Conservation (phyloP, 1,140 invertebrate genomes). For the Drosophila lowei region DNA sequence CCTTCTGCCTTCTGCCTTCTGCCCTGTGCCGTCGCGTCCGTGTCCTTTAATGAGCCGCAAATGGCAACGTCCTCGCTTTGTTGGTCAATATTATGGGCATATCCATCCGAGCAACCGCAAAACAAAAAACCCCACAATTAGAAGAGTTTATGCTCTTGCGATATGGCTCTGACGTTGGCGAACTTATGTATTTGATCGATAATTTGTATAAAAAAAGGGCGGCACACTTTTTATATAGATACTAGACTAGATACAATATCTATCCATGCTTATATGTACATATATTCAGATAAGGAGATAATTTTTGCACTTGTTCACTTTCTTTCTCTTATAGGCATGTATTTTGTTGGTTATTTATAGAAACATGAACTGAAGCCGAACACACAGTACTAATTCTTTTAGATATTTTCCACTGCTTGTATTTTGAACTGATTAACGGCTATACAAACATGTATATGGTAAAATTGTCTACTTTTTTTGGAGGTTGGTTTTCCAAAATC, state of each 20-base stretch:
- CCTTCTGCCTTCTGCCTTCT: background rate
- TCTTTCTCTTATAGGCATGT: conserved; percentile 9
- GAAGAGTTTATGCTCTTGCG: conserved; percentile 13
- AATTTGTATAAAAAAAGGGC: conserved; percentile 58
- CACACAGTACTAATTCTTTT: conserved; percentile 8
- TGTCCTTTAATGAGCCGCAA: conserved; percentile 9
- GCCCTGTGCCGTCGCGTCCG: background rate
- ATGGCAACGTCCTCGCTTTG: conserved; percentile 13
- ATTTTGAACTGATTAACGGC: background rate
- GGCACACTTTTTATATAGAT: conserved; percentile 14
- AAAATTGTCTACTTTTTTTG: conserved; percentile 16
- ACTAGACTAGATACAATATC: no score
- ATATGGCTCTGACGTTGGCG: conserved; percentile 3
- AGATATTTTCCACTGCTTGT: conserved; percentile 12
- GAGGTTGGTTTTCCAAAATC: conserved; percentile 16
- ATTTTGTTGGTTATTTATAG: conserved; percentile 40
- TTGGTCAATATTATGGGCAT: conserved; percentile 16
- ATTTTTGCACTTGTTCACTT: conserved; percentile 59
- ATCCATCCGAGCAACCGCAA: conserved; percentile 16
- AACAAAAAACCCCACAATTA: background rate
- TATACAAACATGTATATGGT: conserved; percentile 13
- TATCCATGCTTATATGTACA: no score
- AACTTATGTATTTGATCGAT: conserved; percentile 72
- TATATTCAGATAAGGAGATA: background rate
- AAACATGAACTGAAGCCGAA: conserved; percentile 20